Percentiles rank a stretch among this genome's conserved stretches.
These are phyloP conservation scores for Sparus aurata DNA, from an alignment of 2,797 vertebrate genomes.

Conservation along the genomic window DNA sequence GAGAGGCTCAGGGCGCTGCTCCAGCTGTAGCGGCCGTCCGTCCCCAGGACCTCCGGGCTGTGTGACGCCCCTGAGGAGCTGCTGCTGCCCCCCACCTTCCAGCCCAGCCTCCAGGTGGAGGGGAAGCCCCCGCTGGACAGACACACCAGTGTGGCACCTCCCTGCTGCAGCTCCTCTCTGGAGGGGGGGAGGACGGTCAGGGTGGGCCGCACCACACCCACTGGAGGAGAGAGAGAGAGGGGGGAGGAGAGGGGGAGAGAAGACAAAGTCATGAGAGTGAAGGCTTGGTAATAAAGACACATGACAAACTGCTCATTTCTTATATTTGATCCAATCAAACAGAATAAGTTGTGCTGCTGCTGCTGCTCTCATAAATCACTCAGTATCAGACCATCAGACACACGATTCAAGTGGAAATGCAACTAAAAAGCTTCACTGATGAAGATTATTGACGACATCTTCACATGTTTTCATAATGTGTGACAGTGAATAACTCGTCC, in stretches of 20 bases:
- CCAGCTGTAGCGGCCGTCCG: no score
- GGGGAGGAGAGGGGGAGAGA: background rate
- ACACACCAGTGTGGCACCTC: no score
- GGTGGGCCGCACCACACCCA: no score
- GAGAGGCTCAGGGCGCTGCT: no score
- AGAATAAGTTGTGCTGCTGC: background rate
- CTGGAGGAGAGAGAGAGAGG: conserved; percentile 8
- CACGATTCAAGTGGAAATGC: conserved; percentile 2
- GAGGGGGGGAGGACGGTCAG: no score
- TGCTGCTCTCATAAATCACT: conserved; percentile 7
- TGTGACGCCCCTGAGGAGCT: no score
- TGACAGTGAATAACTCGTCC: no score
- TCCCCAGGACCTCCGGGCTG: no score
- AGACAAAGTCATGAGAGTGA: background rate
- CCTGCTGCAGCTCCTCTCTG: no score
- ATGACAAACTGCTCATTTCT: background rate
- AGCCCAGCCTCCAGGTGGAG: no score
- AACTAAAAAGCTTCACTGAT: background rate
- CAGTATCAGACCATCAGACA: conserved; percentile 13
- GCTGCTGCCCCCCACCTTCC: no score
- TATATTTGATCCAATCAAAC: background rate
- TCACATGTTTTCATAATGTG: background rate
- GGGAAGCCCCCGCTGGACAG: no score
- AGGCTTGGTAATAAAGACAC: background rate
- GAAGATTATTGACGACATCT: conserved; percentile 7